A percentile compares a stretch with the other conserved stretches of the same genome.
Conservation (phyloP, 1,140 invertebrate species). For the Drosophila pachea region DNA sequence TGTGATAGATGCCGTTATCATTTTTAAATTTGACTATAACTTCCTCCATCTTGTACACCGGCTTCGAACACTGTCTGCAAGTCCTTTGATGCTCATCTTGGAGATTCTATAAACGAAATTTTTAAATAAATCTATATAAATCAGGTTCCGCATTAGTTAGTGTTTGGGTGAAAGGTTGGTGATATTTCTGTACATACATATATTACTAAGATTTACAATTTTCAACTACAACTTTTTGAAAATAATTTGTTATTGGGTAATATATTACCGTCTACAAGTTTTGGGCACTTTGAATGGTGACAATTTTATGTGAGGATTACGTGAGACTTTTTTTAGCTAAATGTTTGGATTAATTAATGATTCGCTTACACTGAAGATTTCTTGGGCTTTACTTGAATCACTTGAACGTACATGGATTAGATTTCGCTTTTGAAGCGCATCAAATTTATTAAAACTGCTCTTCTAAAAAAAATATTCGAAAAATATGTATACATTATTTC, state of each 20-base stretch:
- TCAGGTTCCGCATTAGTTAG: no score
- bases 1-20: slow-evolving; percentile 92
- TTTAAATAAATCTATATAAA: background rate
- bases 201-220: no score
- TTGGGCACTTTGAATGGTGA: no score
- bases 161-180: background rate
- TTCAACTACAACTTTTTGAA: no score
- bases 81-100: slow-evolving; percentile 79
- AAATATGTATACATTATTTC: background rate
- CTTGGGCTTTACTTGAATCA: slow-evolving; percentile 84
- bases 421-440: slow-evolving; percentile 85
- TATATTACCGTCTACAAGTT: no score
- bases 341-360: slow-evolving; percentile 43
- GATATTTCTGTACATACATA: no score
- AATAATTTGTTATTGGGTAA: no score
- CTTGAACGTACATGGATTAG: slow-evolving; percentile 84
- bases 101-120: slow-evolving; percentile 35
- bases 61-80: slow-evolving; percentile 90
- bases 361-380: slow-evolving; percentile 83
- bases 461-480: slow-evolving; percentile 80
- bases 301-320: background rate
- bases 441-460: slow-evolving; percentile 89
- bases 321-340: background rate
- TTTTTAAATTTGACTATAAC: slow-evolving; percentile 84
- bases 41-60: slow-evolving; percentile 96